Base-by-base conservation (phyloP, 2,888 invertebrate species). In the Drosophila rellima region DNA sequence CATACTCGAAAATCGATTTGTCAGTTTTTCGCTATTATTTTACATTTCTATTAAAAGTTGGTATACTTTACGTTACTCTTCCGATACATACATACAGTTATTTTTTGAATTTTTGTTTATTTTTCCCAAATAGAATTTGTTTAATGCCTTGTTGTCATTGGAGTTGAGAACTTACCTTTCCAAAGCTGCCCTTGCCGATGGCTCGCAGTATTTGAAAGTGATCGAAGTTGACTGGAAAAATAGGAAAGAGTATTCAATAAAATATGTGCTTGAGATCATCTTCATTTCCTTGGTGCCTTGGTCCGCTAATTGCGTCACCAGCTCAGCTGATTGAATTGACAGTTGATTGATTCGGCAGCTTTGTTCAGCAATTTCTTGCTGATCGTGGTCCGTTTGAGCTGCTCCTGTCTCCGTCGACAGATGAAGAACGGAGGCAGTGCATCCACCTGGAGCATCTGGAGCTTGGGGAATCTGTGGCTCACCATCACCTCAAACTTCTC, bases 171-270 rank as follows among this genome's bases (percentile, higher is more conserved):
- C 94, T 93, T 93, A 97, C 97, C 95, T 97, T 97, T 79, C 97
- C 97, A 90, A 97, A 97, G 91, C 96, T 96, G 64, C 97, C 97
- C 92, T 96, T 96, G 50, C 97, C 97, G 87, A 97, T 97, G 37
- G 97, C 96, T 74, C 97, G 93, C 57, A 97, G 93, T 78, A 97
- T 96, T 94, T 96, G 96, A 93, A 97, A 97, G 92, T 97, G 96
- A 93, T 96, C 96, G 92, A 96, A 96, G 92, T 95, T 96, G 67
- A 96, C 96, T 95, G 94, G 61, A 94, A 94, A 15, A 17, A 26
- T 17, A 33, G 20, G 48, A 31, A 50, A 50, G 18, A 29, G 31
- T 20, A 10, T 42, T 20, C 8, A 7, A 17, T 15, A 20, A 10
- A 1, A 31, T 7, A 7, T 1, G 31, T 18, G 2, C 17, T 29